phyloP scores from a whole-genome alignment of 2,113 vertebrate genomes.

The Cichladusa arquata region DNA sequence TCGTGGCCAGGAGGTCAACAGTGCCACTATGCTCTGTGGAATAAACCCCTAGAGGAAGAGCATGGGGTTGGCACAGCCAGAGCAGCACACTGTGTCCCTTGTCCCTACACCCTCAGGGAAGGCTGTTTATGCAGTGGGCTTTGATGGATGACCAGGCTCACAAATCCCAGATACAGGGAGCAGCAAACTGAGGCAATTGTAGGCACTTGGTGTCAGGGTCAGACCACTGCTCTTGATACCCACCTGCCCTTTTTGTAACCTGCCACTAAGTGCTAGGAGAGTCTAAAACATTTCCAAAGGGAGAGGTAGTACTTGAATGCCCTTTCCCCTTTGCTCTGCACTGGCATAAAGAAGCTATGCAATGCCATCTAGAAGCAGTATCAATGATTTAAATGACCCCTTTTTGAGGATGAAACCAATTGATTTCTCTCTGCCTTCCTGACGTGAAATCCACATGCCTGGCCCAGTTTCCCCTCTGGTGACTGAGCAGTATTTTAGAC shows the following conservation, averaged over 20 bases:
- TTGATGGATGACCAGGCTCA: background rate
- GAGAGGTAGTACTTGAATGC: background rate
- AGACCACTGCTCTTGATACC: background rate
- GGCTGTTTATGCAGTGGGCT: background rate
- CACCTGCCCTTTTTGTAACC: background rate
- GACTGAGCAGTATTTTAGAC: background rate
- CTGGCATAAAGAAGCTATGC: background rate
- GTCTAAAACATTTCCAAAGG: background rate
- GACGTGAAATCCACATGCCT: background rate
- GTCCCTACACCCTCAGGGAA: background rate
- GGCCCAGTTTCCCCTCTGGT: background rate
- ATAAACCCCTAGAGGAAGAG: background rate
- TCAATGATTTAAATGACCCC: background rate
- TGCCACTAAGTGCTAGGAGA: background rate
- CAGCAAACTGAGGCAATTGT: background rate
- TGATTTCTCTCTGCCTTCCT: background rate
- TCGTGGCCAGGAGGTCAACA: background rate
- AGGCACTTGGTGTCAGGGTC: background rate
- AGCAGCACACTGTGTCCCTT: background rate
- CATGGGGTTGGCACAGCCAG: rapidly evolving
- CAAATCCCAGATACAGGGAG: background rate
- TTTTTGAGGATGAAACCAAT: background rate
- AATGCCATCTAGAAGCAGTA: background rate
- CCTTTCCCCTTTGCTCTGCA: background rate
- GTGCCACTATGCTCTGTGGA: rapidly evolving